A percentile compares a stretch with the other conserved stretches of the same genome.
phyloP scores from a whole-genome alignment of 2,113 vertebrate genomes.

The Dryoscopus gambensis region DNA sequence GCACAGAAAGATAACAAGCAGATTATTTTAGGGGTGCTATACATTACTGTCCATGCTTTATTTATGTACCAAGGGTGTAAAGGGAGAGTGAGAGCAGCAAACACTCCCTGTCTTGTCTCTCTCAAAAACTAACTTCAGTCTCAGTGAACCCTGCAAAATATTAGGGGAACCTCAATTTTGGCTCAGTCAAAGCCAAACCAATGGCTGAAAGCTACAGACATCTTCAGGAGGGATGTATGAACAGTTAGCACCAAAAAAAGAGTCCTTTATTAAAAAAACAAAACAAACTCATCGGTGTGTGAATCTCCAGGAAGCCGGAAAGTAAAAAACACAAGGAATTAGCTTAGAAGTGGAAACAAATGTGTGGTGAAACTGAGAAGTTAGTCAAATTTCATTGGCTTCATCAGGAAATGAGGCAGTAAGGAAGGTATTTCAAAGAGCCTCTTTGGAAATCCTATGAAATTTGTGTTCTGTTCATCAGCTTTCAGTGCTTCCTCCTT shows the following conservation, averaged over 20 bases:
- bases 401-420: not conserved
- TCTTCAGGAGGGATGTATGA: not conserved
- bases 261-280: not conserved
- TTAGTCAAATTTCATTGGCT: accelerated
- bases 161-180: not conserved
- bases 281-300: not conserved
- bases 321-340: not conserved
- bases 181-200: not conserved
- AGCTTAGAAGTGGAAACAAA: not conserved
- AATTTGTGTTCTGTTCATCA: not conserved
- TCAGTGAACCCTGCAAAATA: not conserved
- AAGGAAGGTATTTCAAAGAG: not conserved
- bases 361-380: not conserved
- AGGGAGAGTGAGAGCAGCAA: not conserved
- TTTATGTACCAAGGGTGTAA: not conserved
- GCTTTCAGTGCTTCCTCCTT: not conserved
- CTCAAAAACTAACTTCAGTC: not conserved
- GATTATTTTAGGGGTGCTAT: not conserved
- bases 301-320: not conserved
- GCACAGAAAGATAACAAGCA: not conserved
- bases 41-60: not conserved
- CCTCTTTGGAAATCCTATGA: not conserved
- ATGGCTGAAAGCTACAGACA: not conserved
- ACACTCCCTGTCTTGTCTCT: not conserved
- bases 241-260: not conserved